Base-by-base conservation (phyloP, 1,140 invertebrate species). In the Harpegnathos saltator region DNA sequence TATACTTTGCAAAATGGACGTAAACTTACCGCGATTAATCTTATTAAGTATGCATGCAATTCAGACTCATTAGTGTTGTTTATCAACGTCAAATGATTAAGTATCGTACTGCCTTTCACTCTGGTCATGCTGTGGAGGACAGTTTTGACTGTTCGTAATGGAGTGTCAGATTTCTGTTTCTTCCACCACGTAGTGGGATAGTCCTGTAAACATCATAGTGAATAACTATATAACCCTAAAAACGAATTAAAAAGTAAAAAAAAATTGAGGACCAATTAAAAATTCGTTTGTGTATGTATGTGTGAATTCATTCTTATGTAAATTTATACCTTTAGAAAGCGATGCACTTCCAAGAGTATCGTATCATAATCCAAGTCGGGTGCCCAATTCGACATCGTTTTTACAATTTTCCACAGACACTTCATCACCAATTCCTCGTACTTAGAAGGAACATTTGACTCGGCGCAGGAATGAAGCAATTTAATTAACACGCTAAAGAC, bases 81-180 rank as follows among this genome's bases (percentile, higher is more conserved):
- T 90, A 98, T 97, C 90, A 97, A 96, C 24, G 96, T 96, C 44
- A 98, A 94, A 91, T 98, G 97, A 90, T 96, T 96, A 62, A 98
- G 95, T 84, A 98, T 97, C 72, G 96, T 95, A 54, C 95, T 95
- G 1, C 97, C 97, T 92, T 97, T 97, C 65, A 97, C 95, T 93
- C 97, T 97, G 54, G 96, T 97, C 93, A 98, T 96, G 59, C 97
- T 97, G 92, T 99, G 98, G 71, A 99, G 95, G 85, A 99, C 95
- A 0, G 98, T 99, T 95, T 99, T 99, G 24, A 99, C 96, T 50
- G 98, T 99, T 87, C 98, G 95, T 54, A 98, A 90, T 1, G 98
- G 97, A 24, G 96, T 97, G 91, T 98, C 97, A 56, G 95, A 96
- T 1, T 95, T 93, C 77, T 96, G 95, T 61, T 96, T 96, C 91